A percentile compares a stretch with the other conserved stretches of the same genome.
phyloP scores from a whole-genome alignment of 2,113 vertebrate species.

The Malurus alboscapulatus region DNA sequence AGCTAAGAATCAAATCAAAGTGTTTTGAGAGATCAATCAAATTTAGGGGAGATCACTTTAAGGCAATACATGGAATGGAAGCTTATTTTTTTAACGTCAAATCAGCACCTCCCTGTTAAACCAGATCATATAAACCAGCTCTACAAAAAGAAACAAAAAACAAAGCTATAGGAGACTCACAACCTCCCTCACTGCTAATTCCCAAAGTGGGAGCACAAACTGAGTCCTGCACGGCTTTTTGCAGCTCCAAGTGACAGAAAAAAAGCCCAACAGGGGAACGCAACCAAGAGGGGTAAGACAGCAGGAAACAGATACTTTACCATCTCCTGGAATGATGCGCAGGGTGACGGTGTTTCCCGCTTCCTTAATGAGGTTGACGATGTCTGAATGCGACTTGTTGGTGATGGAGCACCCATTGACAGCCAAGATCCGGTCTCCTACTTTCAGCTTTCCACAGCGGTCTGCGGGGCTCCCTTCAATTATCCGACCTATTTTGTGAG shows the following conservation, averaged over 20 bases:
- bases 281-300: not conserved
- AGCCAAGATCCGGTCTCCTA: slow-evolving; percentile 97
- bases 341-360: slow-evolving; percentile 97
- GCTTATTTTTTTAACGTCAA: not conserved
- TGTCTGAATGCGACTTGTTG: slow-evolving; percentile 99
- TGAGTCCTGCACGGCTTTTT: not conserved
- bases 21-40: not conserved
- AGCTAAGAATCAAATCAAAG: not conserved
- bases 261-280: not conserved
- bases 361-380: slow-evolving; percentile 99
- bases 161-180: not conserved
- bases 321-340: slow-evolving; percentile 98
- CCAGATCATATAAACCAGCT: not conserved
- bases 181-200: not conserved
- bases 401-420: slow-evolving; percentile 97
- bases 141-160: not conserved
- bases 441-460: slow-evolving; percentile 98
- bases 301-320: slow-evolving; percentile 81
- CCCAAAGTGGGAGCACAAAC: fast-evolving
- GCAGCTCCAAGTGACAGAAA: not conserved
- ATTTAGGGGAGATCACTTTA: not conserved
- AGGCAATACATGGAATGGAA: fast-evolving
- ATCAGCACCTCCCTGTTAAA: not conserved
- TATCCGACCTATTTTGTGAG: slow-evolving; percentile 99
- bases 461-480: slow-evolving; percentile 98